Base-by-base conservation (phyloP, 2,888 invertebrate genomes). In the Drosophila atroscutellata region DNA sequence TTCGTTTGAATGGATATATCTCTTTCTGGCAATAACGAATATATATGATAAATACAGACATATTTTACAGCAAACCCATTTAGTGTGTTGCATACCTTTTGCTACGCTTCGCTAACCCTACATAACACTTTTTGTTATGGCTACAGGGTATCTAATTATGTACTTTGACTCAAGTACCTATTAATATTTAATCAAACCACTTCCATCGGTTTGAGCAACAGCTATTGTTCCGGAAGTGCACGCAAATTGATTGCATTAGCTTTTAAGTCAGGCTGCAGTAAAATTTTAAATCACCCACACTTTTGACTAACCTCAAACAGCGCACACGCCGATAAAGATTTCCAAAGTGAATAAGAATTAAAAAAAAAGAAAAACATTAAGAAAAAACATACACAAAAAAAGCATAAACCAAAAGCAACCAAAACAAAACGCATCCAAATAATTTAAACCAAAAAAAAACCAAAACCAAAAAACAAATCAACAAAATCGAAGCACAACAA, bases 381-480 rank as follows among this genome's bases (percentile, higher is more conserved):
- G 37, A n/a, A 34, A n/a, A 42, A 45, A 49, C 3, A 42, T 11
- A 49, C 1, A 20, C 7, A 39, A n/a, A 52, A 54, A 54, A 65
- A 74, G 60, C 79, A 49, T 36, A 67, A 74, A 69, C 70, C 69
- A 66, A 76, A 78, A 72, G 36, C 39, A 78, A 75, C 34, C 51
- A 72, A 60, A 71, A 75, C 51, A 59, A 70, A 60, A 70, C 64
- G 74, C 67, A 76, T 75, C 77, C 77, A 80, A 80, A 81, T 67
- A 82, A 64, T 81, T 72, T 54, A 87, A 86, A 81, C 86, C 86
- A 86, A 86, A 85, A 80, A 80, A 80, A 75, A 84, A 59, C 77
- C 77, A 83, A 85, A 86, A 70, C 75, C 45, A 45, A 45, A 42
- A 28, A 42, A 52, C 5, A 37, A 59, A 75, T 62, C 60, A 28